Conservation (phyloP, 2,888 invertebrate genomes). For the Malachius bipustulatus region DNA sequence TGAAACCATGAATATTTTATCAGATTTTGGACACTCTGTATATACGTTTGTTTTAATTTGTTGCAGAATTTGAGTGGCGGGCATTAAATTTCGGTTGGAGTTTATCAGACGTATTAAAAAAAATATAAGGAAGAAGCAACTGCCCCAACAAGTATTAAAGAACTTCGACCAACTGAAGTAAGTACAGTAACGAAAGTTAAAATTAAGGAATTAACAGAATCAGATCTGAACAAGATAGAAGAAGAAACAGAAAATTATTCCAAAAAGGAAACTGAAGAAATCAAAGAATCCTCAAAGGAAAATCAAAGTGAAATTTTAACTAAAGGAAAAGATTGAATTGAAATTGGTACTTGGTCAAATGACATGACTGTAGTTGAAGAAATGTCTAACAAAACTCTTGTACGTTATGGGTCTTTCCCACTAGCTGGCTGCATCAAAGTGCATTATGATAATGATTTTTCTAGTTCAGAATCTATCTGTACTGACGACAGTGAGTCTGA, state of each 20-base stretch:
- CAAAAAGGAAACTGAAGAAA: no score
- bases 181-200: no score
- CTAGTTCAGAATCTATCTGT: slow-evolving; percentile 40
- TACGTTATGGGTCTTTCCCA: slow-evolving; percentile 46
- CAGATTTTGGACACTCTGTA: no score
- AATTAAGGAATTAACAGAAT: slow-evolving; percentile 18
- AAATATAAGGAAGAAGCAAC: slow-evolving; percentile 35
- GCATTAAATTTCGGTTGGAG: slow-evolving; percentile 93
- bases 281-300: slow-evolving; percentile 36
- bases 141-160: slow-evolving; percentile 21
- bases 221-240: slow-evolving; percentile 25
- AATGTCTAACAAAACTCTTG: slow-evolving; percentile 36
- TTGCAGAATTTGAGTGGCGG: slow-evolving; percentile 67
- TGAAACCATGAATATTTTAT: no score
- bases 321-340: slow-evolving; percentile 58
- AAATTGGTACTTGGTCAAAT: slow-evolving; percentile 86
- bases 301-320: slow-evolving; percentile 37
- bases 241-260: no score
- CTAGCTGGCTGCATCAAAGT: slow-evolving; percentile 34
- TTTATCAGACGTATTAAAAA: slow-evolving; percentile 64
- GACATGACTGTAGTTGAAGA: slow-evolving; percentile 60
- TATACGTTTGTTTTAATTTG: no score
- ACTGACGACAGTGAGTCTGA: slow-evolving; percentile 38
- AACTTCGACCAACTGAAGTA: no score
- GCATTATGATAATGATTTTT: slow-evolving; percentile 41